These are phyloP conservation scores for Triplophysa yarkandensis DNA, from an alignment of 2,797 vertebrate genomes.

Conservation along the genomic window DNA sequence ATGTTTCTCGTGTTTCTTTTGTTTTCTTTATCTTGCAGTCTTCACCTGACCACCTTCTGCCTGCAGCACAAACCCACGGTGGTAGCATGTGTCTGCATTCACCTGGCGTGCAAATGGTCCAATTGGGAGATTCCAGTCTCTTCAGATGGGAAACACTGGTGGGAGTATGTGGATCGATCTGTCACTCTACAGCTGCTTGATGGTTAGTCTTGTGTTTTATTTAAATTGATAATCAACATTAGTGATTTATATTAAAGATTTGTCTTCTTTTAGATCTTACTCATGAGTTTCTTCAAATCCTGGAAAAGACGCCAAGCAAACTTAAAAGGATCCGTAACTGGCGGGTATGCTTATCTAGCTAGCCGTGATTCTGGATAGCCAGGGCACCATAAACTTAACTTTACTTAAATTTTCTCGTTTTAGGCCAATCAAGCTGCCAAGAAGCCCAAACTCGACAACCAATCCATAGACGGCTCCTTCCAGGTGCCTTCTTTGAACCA, in stretches of 20 bases:
- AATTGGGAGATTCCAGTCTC: conserved; percentile 99
- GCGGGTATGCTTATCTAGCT: conserved; percentile 78
- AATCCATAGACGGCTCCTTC: conserved; percentile 80
- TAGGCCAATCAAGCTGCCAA: conserved; percentile 92
- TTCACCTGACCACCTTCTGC: conserved; percentile 98
- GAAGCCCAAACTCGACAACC: conserved; percentile 92
- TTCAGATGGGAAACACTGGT: conserved; percentile 96
- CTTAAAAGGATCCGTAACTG: conserved; percentile 98
- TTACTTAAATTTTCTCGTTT: conserved; percentile 13
- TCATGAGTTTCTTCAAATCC: conserved; percentile 98
- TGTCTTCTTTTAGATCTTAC: conserved; percentile 85
- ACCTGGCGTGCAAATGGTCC: conserved; percentile 99
- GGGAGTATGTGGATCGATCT: conserved; percentile 95
- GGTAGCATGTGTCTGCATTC: conserved; percentile 97
- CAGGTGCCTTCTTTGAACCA: conserved; percentile 81
- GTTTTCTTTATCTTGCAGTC: conserved; percentile 72
- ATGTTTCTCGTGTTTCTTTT: conserved; percentile 20
- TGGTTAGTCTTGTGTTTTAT: conserved; percentile 72
- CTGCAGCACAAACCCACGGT: conserved; percentile 97
- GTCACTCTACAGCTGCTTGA: conserved; percentile 94
- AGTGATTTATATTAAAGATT: neutral
- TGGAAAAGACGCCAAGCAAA: conserved; percentile 97
- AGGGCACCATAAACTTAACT: too few species aligned
- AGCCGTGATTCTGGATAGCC: too few species aligned
- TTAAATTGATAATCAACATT: neutral